These are phyloP conservation scores for Ceratina calcarata DNA, from an alignment of 1,140 invertebrate genomes.

Conservation along the genomic window DNA sequence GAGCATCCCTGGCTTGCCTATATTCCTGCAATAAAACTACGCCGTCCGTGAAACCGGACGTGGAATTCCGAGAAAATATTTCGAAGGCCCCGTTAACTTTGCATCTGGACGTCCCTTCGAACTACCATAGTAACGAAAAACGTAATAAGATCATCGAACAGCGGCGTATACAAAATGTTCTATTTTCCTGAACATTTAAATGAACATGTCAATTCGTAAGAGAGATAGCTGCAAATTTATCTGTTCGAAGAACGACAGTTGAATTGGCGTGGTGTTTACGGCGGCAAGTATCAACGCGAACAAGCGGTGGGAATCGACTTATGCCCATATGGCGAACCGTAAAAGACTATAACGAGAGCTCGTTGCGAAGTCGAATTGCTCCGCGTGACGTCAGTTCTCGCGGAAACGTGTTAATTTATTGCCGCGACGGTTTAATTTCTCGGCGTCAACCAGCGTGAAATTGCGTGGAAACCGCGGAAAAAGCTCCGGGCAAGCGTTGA, in stretches of 20 bases:
- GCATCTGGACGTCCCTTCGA: not conserved
- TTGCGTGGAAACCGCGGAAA: slow-evolving; percentile 49
- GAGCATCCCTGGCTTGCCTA: slow-evolving; percentile 29
- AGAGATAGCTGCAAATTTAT: slow-evolving; percentile 1
- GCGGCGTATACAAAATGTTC: too few species aligned
- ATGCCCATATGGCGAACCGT: slow-evolving; percentile 45
- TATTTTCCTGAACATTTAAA: too few species aligned
- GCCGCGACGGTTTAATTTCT: slow-evolving; percentile 61
- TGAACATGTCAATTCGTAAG: not conserved
- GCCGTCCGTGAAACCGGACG: slow-evolving; percentile 38
- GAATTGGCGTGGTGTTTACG: slow-evolving; percentile 4
- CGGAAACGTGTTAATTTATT: slow-evolving; percentile 77
- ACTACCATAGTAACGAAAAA: too few species aligned
- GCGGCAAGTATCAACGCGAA: slow-evolving; percentile 17
- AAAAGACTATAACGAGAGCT: slow-evolving; percentile 65
- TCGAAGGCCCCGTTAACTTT: slow-evolving; percentile 29
- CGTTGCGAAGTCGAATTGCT: slow-evolving; percentile 58
- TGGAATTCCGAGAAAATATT: slow-evolving; percentile 36
- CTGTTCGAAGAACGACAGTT: not conserved
- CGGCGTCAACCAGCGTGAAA: slow-evolving; percentile 49
- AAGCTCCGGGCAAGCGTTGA: not conserved
- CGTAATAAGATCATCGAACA: too few species aligned
- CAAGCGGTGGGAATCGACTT: slow-evolving; percentile 57
- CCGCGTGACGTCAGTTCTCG: slow-evolving; percentile 74
- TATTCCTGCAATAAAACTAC: slow-evolving; percentile 48